Percentiles rank a stretch among this genome's conserved stretches.
phyloP scores from a whole-genome alignment of 2,888 invertebrate species.

The Quadroppia sp. region DNA sequence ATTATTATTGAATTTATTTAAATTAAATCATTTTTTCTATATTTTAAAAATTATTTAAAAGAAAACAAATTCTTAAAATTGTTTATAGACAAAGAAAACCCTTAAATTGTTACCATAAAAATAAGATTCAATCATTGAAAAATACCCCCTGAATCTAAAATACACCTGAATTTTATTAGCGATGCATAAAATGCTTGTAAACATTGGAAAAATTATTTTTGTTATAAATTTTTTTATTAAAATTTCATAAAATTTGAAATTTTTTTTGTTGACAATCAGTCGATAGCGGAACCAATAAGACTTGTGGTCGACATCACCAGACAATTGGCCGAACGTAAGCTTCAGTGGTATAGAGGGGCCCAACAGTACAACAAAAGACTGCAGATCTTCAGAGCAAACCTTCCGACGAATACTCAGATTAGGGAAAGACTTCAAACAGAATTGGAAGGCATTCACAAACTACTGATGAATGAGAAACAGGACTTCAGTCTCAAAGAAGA shows the following conservation, averaged over 20 bases:
- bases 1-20: no score
- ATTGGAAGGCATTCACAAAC: constrained; percentile 10
- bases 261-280: not conserved
- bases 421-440: not conserved
- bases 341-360: constrained; percentile 7
- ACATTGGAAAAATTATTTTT: no score
- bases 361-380: constrained; percentile 14
- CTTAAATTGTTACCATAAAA: no score
- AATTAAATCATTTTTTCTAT: no score
- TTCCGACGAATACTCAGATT: not conserved
- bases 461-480: not conserved
- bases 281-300: not conserved
- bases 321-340: not conserved
- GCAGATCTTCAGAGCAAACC: constrained; percentile 14
- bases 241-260: not conserved
- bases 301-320: not conserved
- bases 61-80: no score
- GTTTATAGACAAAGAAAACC: no score
- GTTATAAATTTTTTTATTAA: no score
- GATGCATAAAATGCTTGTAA: no score
- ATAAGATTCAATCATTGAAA: no score
- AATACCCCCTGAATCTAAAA: no score
- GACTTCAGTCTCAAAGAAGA: not conserved
- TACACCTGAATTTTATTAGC: no score
- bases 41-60: no score